phyloP scores from a whole-genome alignment of 1,140 invertebrate genomes.

The Octopus bimaculoides region DNA sequence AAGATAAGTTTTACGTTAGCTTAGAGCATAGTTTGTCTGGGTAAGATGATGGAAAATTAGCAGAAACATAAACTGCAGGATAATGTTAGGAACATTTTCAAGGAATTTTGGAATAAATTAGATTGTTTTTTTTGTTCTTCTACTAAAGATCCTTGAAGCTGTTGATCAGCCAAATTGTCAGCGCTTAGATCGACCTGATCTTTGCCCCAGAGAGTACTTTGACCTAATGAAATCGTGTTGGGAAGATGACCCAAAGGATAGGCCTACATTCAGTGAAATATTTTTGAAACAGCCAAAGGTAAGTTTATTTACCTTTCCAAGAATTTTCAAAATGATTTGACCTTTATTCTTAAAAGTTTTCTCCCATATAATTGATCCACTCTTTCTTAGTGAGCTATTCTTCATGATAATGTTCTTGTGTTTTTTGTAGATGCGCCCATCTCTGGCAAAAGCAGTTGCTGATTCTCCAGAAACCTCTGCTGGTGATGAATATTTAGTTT shows the following conservation, averaged over 20 bases:
- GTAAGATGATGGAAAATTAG: too few species aligned
- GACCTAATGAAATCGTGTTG: conserved; percentile 92
- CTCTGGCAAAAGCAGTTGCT: conserved; percentile 79
- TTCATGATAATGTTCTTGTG: conserved; percentile 14
- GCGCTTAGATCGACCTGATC: conserved; percentile 80
- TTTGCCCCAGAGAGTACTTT: conserved; percentile 92
- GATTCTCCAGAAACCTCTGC: conserved; percentile 54
- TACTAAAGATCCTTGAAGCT: conserved; percentile 82
- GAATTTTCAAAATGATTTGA: neutral
- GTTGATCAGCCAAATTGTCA: conserved; percentile 78
- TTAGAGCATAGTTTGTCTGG: too few species aligned
- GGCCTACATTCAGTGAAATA: conserved; percentile 89
- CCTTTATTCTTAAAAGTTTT: neutral
- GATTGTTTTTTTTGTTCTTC: too few species aligned
- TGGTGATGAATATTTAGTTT: conserved; percentile 71
- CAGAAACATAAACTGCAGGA: too few species aligned
- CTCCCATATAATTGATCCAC: neutral
- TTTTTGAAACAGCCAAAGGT: conserved; percentile 75
- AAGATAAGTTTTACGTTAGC: too few species aligned
- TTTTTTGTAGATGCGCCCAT: conserved; percentile 67
- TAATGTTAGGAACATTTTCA: too few species aligned
- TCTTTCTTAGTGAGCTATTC: neutral
- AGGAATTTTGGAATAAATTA: too few species aligned
- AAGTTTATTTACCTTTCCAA: conserved; percentile 24
- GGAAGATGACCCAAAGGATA: conserved; percentile 83